Percentiles rank a stretch among this genome's conserved stretches.
These are phyloP conservation scores for Hippocampus zosterae DNA, from an alignment of 2,113 vertebrate genomes.

Conservation along the genomic window DNA sequence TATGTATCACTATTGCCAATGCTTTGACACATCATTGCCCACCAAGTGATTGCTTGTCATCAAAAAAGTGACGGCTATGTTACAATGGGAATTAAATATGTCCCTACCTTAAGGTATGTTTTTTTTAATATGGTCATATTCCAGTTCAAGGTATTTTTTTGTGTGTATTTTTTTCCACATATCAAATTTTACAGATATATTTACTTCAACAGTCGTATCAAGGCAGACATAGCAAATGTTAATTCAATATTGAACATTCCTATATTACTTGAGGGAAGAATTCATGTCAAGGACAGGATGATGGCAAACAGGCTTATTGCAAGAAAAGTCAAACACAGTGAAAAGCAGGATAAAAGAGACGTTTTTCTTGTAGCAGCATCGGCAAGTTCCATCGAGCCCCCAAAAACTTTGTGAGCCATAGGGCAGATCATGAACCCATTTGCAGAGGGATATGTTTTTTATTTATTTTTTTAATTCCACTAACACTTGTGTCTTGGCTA, in stretches of 20 bases:
- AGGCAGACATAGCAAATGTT: neutral
- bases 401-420: constrained; percentile 32
- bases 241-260: neutral
- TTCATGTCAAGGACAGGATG: constrained; percentile 27
- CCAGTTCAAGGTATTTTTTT: neutral
- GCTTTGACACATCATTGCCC: neutral
- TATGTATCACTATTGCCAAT: neutral
- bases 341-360: constrained; percentile 25
- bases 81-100: neutral
- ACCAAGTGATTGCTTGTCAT: neutral
- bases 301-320: constrained; percentile 19
- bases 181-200: neutral
- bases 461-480: constrained; percentile 9
- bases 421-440: constrained; percentile 41
- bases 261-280: constrained; percentile 9
- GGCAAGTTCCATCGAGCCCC: constrained; percentile 10
- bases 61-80: neutral
- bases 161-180: neutral
- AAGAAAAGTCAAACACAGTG: constrained; percentile 26
- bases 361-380: constrained; percentile 19
- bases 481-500: constrained; percentile 21
- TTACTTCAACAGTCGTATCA: neutral
- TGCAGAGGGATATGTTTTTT: constrained; percentile 46
- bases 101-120: neutral
- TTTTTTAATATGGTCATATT: neutral